Percentiles rank a stretch among this genome's conserved stretches.
Conservation (phyloP, 30 jellyfish, hydroid and myxozoan genomes). For the Haliclystus octoradiatus region DNA sequence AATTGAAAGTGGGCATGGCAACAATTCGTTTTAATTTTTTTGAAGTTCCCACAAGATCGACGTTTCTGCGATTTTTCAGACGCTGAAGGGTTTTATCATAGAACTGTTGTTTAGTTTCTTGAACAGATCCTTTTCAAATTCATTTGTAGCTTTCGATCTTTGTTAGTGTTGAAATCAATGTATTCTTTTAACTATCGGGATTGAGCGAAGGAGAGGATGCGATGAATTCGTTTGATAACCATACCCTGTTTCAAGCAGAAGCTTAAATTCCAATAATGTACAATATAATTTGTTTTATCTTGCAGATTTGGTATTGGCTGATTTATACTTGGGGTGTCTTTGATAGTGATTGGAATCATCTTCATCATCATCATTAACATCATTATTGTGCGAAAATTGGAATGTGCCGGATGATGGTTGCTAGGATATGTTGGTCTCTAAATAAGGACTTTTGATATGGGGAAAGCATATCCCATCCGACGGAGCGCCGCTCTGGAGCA, state of each 20-base stretch:
- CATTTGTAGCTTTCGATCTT: constrained; percentile 22
- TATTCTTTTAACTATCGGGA: constrained; percentile 22
- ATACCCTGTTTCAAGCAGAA: constrained; percentile 19
- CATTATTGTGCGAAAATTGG: too few species aligned
- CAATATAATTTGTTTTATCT: constrained; percentile 29
- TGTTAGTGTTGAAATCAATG: constrained; percentile 40
- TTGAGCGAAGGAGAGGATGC: constrained; percentile 36
- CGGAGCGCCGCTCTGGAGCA: constrained; percentile 27
- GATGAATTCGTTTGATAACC: constrained; percentile 20
- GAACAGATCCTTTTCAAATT: constrained; percentile 48
- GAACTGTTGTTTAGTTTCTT: constrained; percentile 40
- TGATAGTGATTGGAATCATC: too few species aligned
- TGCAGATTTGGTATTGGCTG: constrained; percentile 37
- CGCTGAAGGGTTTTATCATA: too few species aligned
- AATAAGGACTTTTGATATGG: neutral
- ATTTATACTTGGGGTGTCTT: too few species aligned
- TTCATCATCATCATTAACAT: too few species aligned
- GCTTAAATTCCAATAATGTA: constrained; percentile 33
- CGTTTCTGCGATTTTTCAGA: too few species aligned
- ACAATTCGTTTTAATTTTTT: constrained; percentile 9
- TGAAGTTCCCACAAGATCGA: neutral
- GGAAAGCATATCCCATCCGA: constrained; percentile 23
- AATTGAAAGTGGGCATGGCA: constrained; percentile 22
- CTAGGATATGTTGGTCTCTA: too few species aligned
- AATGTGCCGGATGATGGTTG: too few species aligned